Percentiles rank a stretch among this genome's conserved stretches.
These are phyloP conservation scores for Heliangelus exortis DNA, from an alignment of 2,797 vertebrate species.

Conservation along the genomic window DNA sequence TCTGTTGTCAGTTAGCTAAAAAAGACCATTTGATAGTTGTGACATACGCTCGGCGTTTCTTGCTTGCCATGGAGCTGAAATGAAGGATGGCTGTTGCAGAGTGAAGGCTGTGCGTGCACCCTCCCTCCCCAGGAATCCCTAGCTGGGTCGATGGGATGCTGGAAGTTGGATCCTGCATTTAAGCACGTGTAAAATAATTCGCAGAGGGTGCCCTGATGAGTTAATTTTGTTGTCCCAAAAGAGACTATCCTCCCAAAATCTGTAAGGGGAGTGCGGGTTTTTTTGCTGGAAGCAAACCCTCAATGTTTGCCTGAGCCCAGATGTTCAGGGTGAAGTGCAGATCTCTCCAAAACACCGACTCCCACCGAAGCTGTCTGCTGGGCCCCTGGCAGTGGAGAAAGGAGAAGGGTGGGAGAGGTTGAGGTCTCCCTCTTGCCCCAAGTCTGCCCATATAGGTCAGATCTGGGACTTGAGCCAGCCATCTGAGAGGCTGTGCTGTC, in stretches of 20 bases:
- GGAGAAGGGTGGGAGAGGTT: background rate
- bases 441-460: background rate
- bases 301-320: background rate
- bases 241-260: background rate
- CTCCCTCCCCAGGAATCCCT: background rate
- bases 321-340: background rate
- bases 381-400: background rate
- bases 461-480: background rate
- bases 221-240: background rate
- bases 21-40: constrained; percentile 10
- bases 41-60: background rate
- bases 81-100: background rate
- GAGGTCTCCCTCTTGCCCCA: background rate
- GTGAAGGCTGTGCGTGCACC: background rate
- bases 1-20: constrained; percentile 35
- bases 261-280: background rate
- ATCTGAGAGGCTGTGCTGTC: background rate
- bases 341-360: rapidly evolving
- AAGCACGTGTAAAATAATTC: background rate
- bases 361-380: rapidly evolving
- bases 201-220: rapidly evolving
- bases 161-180: background rate
- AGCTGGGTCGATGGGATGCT: rapidly evolving
- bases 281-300: background rate
- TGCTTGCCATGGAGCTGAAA: background rate